Evolutionary conservation across 2,888 invertebrate genomes (phyloP).

Genomic region (Lochmaea capreae): DNA sequence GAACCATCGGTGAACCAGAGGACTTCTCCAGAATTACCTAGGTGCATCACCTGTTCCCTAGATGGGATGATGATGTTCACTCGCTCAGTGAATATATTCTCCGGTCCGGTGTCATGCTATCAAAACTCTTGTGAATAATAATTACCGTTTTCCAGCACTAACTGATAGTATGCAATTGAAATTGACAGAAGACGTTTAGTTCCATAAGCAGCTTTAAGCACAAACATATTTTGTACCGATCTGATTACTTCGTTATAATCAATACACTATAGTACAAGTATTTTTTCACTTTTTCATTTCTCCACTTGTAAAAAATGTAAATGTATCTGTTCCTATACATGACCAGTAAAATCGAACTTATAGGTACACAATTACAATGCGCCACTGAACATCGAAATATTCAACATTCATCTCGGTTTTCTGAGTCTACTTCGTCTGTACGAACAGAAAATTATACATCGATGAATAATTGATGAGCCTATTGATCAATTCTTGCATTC

Average conservation of each 20-base stretch:
- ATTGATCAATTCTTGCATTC: conserved; percentile 20
- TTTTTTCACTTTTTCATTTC: background rate
- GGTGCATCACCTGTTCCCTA: no score
- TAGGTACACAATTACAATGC: conserved; percentile 24
- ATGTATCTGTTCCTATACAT: conserved; percentile 1
- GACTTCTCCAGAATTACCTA: no score
- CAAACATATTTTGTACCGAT: no score
- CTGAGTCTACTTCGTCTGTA: conserved; percentile 15
- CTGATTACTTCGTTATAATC: background rate
- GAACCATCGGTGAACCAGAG: no score
- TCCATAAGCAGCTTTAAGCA: no score
- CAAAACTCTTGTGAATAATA: no score
- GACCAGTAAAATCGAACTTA: conserved; percentile 13
- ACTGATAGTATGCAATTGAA: no score
- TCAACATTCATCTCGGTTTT: conserved; percentile 27
- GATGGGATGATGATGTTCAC: no score
- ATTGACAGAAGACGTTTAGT: no score
- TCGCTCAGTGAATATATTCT: no score
- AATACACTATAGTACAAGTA: background rate
- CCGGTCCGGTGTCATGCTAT: no score
- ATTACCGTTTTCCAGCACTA: no score
- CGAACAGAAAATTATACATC: conserved; percentile 21
- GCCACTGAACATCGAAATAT: conserved; percentile 21
- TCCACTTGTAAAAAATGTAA: background rate
- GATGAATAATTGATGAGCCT: conserved; percentile 30